Conservation (phyloP, 2,888 invertebrate genomes). For the Acronicta aceris region DNA sequence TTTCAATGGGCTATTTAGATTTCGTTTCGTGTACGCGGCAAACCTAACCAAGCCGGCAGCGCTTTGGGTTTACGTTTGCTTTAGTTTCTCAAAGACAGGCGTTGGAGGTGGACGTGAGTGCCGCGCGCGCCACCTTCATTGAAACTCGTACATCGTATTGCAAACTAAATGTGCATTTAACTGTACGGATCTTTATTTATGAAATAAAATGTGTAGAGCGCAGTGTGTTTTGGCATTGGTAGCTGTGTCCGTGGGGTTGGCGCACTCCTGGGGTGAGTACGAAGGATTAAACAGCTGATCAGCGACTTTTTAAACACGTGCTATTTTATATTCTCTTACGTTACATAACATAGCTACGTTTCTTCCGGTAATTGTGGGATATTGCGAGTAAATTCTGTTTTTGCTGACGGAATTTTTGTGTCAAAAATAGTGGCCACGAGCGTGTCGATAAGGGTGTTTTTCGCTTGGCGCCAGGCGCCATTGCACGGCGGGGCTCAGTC, state of each 20-base stretch:
- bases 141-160: constrained; percentile 76
- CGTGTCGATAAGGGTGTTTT: constrained; percentile 83
- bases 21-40: constrained; percentile 66
- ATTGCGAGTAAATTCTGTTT: constrained; percentile 32
- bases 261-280: constrained; percentile 83
- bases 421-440: constrained; percentile 48
- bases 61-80: constrained; percentile 43
- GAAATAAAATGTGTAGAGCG: constrained; percentile 82
- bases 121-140: constrained; percentile 74
- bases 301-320: constrained; percentile 75
- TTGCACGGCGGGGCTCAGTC: constrained; percentile 83
- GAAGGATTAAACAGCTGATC: constrained; percentile 79
- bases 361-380: constrained; percentile 18
- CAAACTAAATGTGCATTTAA: constrained; percentile 79
- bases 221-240: constrained; percentile 75
- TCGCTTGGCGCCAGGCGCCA: constrained; percentile 87
- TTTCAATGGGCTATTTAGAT: constrained; percentile 79
- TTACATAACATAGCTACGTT: constrained; percentile 72
- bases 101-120: constrained; percentile 69
- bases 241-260: constrained; percentile 70
- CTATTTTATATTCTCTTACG: constrained; percentile 64
- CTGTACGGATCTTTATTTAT: constrained; percentile 71
- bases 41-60: constrained; percentile 46
- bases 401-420: constrained; percentile 36
- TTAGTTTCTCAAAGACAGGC: constrained; percentile 57